Evolutionary conservation across 2,797 vertebrate genomes (phyloP).

Genomic region (Luscinia megarhynchos): DNA sequence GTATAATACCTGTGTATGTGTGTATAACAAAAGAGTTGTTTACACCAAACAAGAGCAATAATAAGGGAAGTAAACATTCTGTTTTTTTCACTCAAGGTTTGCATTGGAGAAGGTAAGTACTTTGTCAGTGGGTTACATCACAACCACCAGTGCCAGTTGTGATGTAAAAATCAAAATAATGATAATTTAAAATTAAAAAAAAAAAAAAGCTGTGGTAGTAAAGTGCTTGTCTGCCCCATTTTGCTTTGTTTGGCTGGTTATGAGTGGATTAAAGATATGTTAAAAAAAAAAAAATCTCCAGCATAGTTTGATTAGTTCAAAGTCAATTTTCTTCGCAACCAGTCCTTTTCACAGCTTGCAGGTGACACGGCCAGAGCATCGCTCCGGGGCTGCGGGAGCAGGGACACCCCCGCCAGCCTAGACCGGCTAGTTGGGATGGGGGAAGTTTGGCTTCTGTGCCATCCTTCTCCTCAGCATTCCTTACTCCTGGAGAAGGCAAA

Average conservation of each 20-base stretch:
- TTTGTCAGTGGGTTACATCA: constrained; percentile 90
- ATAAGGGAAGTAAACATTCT: constrained; percentile 80
- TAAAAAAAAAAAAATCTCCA: constrained; percentile 81
- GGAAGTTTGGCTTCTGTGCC: neutral
- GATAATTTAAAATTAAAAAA: constrained; percentile 19
- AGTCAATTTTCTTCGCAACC: constrained; percentile 96
- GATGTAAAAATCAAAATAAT: constrained; percentile 85
- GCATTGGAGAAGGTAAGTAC: constrained; percentile 89
- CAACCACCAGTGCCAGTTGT: constrained; percentile 89
- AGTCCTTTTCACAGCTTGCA: constrained; percentile 99
- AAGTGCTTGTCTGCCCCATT: constrained; percentile 98
- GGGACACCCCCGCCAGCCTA: neutral
- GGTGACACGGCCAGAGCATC: neutral
- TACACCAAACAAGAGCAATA: constrained; percentile 74
- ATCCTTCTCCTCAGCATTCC: neutral
- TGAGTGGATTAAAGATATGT: constrained; percentile 98
- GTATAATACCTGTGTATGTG: constrained; percentile 84
- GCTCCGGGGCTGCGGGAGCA: neutral
- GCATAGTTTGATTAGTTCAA: constrained; percentile 94
- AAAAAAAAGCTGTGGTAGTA: constrained; percentile 90
- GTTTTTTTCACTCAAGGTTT: constrained; percentile 81
- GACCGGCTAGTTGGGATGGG: neutral
- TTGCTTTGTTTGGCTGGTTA: constrained; percentile 99
- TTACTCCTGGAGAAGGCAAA: neutral
- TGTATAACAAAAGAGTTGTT: constrained; percentile 78